A percentile compares a stretch with the other conserved stretches of the same genome.
phyloP scores from a whole-genome alignment of 2,113 vertebrate genomes.

The Corythornis cristatus region DNA sequence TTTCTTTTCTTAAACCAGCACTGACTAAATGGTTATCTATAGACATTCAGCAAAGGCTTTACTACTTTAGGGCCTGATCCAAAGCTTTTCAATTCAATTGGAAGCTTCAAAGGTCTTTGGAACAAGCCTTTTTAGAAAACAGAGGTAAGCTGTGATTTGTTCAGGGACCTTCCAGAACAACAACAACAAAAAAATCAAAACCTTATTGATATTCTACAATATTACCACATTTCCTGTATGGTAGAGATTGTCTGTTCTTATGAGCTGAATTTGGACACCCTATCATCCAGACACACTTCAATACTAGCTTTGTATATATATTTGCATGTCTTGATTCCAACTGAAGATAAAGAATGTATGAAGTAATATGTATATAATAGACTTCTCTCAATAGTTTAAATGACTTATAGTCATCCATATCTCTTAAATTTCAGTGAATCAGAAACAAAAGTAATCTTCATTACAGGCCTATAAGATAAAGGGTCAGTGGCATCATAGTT shows the following conservation, averaged over 20 bases:
- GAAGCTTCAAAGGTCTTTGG: background rate
- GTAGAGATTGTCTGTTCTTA: background rate
- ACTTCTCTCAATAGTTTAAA: background rate
- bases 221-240: background rate
- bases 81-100: background rate
- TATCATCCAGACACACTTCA: background rate
- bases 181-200: background rate
- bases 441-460: background rate
- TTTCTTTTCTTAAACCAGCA: slow-evolving; percentile 25
- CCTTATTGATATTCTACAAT: background rate
- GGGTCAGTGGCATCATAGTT: background rate
- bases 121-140: background rate
- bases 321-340: background rate
- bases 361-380: background rate
- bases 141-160: background rate
- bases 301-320: background rate
- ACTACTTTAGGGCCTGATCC: background rate
- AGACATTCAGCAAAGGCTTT: slow-evolving; percentile 27
- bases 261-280: background rate
- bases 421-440: background rate
- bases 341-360: background rate
- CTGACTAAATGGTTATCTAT: slow-evolving; percentile 36
- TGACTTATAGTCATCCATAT: background rate
- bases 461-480: background rate
- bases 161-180: background rate